Evolutionary conservation across 37 sponge, comb jelly and placozoan genomes (phyloP).

Genomic region (Aphrocallistes beatrix): DNA sequence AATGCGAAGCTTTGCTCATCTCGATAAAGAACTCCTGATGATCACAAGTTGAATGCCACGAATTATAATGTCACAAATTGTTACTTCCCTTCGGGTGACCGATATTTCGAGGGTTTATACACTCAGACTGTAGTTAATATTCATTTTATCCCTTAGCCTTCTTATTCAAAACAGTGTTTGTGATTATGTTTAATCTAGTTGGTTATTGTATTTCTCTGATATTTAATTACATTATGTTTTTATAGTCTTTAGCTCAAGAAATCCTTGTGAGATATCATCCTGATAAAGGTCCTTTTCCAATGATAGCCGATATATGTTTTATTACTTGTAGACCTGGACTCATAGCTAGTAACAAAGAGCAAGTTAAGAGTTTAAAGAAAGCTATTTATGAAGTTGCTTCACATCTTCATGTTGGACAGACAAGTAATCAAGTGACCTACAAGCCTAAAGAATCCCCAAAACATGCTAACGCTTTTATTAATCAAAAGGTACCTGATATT

Average conservation of each 20-base stretch:
- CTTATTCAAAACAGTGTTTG: too few species aligned
- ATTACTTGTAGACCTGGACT: not conserved
- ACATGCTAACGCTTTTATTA: not conserved
- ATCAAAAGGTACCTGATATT: not conserved
- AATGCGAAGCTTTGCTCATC: too few species aligned
- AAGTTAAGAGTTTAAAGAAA: not conserved
- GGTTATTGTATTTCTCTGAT: not conserved
- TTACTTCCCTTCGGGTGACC: too few species aligned
- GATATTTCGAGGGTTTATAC: too few species aligned
- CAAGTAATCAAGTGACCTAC: not conserved
- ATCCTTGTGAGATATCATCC: not conserved
- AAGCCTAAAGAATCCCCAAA: not conserved
- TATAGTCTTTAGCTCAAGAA: not conserved
- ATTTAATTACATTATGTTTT: not conserved
- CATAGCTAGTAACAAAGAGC: constrained; percentile 1
- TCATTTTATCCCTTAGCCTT: too few species aligned
- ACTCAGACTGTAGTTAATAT: too few species aligned
- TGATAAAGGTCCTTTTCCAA: constrained; percentile 14
- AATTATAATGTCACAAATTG: too few species aligned
- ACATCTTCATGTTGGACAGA: not conserved
- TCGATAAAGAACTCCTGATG: too few species aligned
- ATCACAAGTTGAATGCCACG: too few species aligned
- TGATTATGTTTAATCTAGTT: too few species aligned
- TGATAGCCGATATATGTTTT: constrained; percentile 11
- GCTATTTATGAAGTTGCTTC: constrained; percentile 2